Conservation (phyloP, 2,888 invertebrate species). For the Sarcophaga variegata region DNA sequence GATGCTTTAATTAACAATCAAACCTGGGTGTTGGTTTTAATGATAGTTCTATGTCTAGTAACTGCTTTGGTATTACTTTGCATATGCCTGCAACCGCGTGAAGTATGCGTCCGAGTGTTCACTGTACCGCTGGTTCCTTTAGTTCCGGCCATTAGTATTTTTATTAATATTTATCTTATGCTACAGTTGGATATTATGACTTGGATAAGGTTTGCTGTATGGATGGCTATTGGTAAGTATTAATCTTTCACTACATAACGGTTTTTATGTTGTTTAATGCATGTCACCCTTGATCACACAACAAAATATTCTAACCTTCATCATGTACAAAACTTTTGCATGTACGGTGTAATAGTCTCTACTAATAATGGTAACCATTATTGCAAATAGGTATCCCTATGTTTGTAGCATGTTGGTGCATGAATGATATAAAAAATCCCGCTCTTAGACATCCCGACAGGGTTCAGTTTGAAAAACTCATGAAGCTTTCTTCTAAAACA, state of each 20-base stretch:
- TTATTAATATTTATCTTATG: slow-evolving; percentile 93
- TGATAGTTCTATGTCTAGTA: slow-evolving; percentile 72
- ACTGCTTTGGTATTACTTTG: slow-evolving; percentile 74
- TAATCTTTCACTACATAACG: background rate
- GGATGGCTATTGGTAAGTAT: slow-evolving; percentile 90
- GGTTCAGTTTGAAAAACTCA: slow-evolving; percentile 71
- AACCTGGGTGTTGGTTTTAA: slow-evolving; percentile 75
- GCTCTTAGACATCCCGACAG: slow-evolving; percentile 74
- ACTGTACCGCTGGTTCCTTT: slow-evolving; percentile 93
- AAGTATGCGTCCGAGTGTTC: slow-evolving; percentile 75
- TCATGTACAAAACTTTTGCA: background rate
- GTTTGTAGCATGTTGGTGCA: slow-evolving; percentile 78
- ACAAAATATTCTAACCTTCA: background rate
- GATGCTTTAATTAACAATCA: slow-evolving; percentile 73
- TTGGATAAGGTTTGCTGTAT: slow-evolving; percentile 91
- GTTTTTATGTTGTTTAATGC: slow-evolving; percentile 14
- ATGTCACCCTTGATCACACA: slow-evolving; percentile 21
- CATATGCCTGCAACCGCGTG: slow-evolving; percentile 79
- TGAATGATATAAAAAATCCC: slow-evolving; percentile 75
- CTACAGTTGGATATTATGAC: slow-evolving; percentile 89
- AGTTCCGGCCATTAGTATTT: slow-evolving; percentile 90
- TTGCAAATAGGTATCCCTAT: slow-evolving; percentile 77
- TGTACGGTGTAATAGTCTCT: slow-evolving; percentile 65
- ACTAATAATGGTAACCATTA: slow-evolving; percentile 44
- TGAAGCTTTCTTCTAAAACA: slow-evolving; percentile 60